These are phyloP conservation scores for Porites lutea DNA, from an alignment of 64 coral and sea anemone species.

Conservation along the genomic window DNA sequence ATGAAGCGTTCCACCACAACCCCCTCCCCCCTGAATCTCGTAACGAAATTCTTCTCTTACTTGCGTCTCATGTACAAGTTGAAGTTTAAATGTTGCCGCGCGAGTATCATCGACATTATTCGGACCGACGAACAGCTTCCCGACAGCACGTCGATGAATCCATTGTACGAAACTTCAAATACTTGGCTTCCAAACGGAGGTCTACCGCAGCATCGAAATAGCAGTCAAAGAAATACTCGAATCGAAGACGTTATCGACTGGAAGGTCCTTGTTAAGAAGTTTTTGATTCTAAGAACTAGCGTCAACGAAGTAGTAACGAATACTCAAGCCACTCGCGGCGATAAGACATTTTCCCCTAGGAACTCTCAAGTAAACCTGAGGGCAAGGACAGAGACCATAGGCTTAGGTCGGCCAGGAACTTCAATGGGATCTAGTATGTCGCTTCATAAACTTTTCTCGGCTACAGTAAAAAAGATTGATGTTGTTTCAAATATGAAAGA, in stretches of 20 bases:
- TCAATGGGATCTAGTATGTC: slow-evolving; percentile 69
- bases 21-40: slow-evolving; percentile 89
- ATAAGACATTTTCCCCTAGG: neutral
- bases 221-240: slow-evolving; percentile 5
- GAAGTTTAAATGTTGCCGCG: slow-evolving; percentile 86
- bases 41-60: slow-evolving; percentile 88
- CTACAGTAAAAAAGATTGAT: slow-evolving; percentile 61
- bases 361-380: slow-evolving; percentile 12
- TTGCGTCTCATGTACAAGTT: slow-evolving; percentile 66
- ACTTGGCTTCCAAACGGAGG: slow-evolving; percentile 50
- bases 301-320: neutral
- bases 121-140: slow-evolving; percentile 80
- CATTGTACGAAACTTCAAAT: slow-evolving; percentile 28
- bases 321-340: neutral
- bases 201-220: slow-evolving; percentile 2
- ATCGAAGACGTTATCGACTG: slow-evolving; percentile 74
- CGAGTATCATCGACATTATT: slow-evolving; percentile 92
- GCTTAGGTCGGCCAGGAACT: slow-evolving; percentile 28
- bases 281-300: slow-evolving; percentile 17
- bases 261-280: slow-evolving; percentile 64
- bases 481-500: slow-evolving; percentile 71
- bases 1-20: slow-evolving; percentile 98
- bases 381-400: slow-evolving; percentile 16
- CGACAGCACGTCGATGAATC: slow-evolving; percentile 37
- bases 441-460: slow-evolving; percentile 64